These are phyloP conservation scores for Patiria miniata DNA, from an alignment of 35 echinoderm and acorn worm species.

Conservation along the genomic window DNA sequence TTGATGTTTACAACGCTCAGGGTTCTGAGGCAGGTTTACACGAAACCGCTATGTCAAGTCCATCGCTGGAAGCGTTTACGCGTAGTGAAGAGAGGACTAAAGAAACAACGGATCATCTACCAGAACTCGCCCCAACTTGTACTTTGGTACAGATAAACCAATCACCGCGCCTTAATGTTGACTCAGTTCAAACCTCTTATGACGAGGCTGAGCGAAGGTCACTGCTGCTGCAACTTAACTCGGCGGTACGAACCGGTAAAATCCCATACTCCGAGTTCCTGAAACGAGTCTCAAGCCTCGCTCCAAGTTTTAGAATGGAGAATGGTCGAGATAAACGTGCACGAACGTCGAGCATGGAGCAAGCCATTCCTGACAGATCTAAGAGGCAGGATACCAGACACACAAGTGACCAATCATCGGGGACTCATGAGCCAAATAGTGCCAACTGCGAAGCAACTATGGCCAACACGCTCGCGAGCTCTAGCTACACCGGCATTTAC, in stretches of 20 bases:
- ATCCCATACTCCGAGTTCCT: slow-evolving; percentile 80
- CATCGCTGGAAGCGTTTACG: not conserved
- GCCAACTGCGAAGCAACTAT: not conserved
- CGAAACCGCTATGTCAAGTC: not conserved
- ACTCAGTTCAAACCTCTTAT: slow-evolving; percentile 38
- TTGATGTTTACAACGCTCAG: not conserved
- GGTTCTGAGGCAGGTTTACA: not conserved
- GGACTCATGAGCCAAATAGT: slow-evolving; percentile 33
- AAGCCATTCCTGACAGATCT: not conserved
- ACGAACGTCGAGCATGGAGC: slow-evolving; percentile 43
- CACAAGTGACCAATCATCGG: not conserved
- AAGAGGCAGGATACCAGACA: slow-evolving; percentile 18
- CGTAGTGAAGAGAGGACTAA: slow-evolving; percentile 3
- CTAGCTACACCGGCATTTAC: not conserved
- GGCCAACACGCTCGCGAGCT: not conserved
- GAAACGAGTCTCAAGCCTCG: slow-evolving; percentile 60
- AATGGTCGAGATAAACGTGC: slow-evolving; percentile 24
- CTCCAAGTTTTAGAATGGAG: slow-evolving; percentile 10
- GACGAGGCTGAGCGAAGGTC: slow-evolving; percentile 66
- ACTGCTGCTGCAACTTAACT: slow-evolving; percentile 47
- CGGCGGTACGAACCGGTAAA: slow-evolving; percentile 60
- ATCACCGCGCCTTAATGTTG: not conserved
- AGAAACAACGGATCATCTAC: not conserved
- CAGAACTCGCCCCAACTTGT: slow-evolving; percentile 54
- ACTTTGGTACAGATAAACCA: not conserved